A percentile compares a stretch with the other conserved stretches of the same genome.
phyloP scores from a whole-genome alignment of 2,888 invertebrate species.

The Noctua pronuba region DNA sequence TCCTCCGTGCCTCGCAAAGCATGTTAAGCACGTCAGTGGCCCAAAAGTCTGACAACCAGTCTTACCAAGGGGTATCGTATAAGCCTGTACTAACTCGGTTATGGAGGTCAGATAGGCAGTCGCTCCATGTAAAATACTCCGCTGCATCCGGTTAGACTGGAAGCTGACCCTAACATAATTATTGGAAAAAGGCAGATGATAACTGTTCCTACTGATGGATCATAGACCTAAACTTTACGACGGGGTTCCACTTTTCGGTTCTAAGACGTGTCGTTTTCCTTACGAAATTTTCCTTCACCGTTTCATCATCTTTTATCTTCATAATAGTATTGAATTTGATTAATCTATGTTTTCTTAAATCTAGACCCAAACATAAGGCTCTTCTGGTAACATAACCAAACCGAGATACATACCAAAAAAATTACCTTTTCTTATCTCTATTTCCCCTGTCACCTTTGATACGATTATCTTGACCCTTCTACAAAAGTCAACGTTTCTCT shows the following conservation, averaged over 20 bases:
- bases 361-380: background rate
- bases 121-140: no score
- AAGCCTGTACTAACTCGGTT: no score
- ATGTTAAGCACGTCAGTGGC: no score
- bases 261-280: background rate
- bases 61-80: no score
- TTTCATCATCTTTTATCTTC: background rate
- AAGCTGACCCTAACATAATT: no score
- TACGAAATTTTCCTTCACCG: background rate
- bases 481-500: background rate
- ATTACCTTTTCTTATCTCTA: background rate
- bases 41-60: no score
- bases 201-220: background rate
- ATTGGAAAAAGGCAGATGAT: no score
- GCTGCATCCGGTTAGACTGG: no score
- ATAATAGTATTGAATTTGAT: background rate
- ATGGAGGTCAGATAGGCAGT: no score
- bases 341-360: background rate
- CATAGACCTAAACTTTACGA: background rate
- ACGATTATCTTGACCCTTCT: background rate
- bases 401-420: background rate
- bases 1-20: no score
- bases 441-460: background rate
- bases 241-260: background rate
- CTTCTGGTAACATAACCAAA: background rate